Evolutionary conservation across 1,140 invertebrate genomes (phyloP), one percentile per base, ranked within the genome.

Genomic region (Calliopsis andreniformis): DNA sequence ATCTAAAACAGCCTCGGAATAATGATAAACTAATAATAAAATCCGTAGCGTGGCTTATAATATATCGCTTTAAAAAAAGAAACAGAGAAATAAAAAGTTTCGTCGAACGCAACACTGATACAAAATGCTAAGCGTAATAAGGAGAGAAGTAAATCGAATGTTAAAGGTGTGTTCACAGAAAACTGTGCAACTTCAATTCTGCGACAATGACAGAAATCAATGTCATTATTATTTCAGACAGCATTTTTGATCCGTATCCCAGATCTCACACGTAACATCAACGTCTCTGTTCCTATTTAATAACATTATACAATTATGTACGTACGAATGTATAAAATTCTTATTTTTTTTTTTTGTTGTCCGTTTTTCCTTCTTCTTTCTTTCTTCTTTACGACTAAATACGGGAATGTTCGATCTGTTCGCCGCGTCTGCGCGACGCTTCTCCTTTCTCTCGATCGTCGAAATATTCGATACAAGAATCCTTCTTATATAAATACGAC

Each of bases 291-390:
- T 76, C 43, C 56, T 84, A 82, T 79, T 42, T 82, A 82, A 84
- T 64, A 84, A 83, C 83, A 76, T 85, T 85, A 85, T 86, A 86
- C 80, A 83, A 86, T 86, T 86, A 87, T 69, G 72, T 87, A 89
- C 81, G 86, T 91, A 91, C 85, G 88, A 91, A 91, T 91, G 90
- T 91, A 91, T 90, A 91, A 91, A 91, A 91, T 86, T 75, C 71
- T 73, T n/a, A 62, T 75, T 67, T 75, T 75, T 43, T 66, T 67
- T 75, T 64, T 67, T 73, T 73, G 39, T 35, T 67, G 35, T 78
- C 77, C 39, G 4, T 5, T 10, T 10, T 10, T 5, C 35, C 35
- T 3, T 39, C 35, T 39, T 39, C 35, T 39, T 39, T 39, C 35
- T 55, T 59, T 42, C 43, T 80, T 66, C 35, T 76, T 80, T 88